These are phyloP conservation scores for Pachydiplax longipennis DNA, from an alignment of 2,888 invertebrate genomes.

Conservation along the genomic window DNA sequence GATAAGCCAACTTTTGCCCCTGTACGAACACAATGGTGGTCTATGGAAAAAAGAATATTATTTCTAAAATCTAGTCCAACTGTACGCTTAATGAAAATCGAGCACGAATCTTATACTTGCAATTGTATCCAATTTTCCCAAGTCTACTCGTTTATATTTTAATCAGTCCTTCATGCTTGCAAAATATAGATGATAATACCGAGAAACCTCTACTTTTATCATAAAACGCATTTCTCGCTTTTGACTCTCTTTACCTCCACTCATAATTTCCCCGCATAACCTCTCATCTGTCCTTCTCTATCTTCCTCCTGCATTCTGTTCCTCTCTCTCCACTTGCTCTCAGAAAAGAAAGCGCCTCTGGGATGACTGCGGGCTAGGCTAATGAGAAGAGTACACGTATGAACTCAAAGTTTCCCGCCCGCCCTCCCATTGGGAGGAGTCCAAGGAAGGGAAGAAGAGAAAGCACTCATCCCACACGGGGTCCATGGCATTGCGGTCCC, in stretches of 20 bases:
- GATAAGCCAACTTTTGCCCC: too few species aligned
- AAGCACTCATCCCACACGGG: not conserved
- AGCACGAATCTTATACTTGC: too few species aligned
- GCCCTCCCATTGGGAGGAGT: not conserved
- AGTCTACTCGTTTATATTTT: too few species aligned
- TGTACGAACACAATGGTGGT: too few species aligned
- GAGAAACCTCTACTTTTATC: too few species aligned
- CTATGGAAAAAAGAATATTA: too few species aligned
- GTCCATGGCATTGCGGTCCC: not conserved
- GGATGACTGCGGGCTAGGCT: constrained; percentile 37
- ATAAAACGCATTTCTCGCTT: too few species aligned
- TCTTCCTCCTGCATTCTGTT: not conserved
- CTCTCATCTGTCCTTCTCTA: not conserved
- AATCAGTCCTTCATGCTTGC: too few species aligned
- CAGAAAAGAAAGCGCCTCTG: constrained; percentile 28
- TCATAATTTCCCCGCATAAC: not conserved
- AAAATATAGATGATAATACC: too few species aligned
- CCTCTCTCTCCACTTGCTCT: not conserved
- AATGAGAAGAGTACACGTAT: constrained; percentile 44
- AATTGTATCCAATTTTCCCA: too few species aligned
- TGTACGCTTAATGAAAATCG: too few species aligned
- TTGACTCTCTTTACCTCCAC: not conserved
- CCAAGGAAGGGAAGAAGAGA: not conserved
- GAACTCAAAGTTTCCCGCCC: constrained; percentile 28
- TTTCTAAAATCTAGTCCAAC: too few species aligned